Evolutionary conservation across 2,797 vertebrate species (phyloP), one percentile per base, ranked within the genome.

Genomic region (Danio aesculapii): DNA sequence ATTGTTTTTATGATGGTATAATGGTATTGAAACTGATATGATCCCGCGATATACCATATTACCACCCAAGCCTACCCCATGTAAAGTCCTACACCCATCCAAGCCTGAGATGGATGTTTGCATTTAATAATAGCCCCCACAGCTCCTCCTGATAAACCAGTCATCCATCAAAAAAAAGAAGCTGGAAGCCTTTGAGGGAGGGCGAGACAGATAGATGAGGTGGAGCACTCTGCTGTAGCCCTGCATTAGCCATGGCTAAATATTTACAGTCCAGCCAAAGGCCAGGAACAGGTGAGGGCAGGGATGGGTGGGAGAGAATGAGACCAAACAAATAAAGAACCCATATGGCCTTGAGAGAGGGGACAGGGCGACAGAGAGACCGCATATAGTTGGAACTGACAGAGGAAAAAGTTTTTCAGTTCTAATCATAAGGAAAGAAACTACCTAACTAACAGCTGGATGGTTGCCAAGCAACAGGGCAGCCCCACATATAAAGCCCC

Each of bases 181-280:
- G 55, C 81, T 67, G 66, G 30, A 52, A 76, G 59, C 55, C 57
- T 30, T 76, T 78, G 69, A 80, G 77, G 74, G 84, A 84, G 80
- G 75, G 74, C 9, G 66, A 85, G 70, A 64, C 87, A 83, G 78
- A 81, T 88, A 90, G 90, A 91, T 73, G 83, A 81, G 86, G 81
- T 84, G 79, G 90, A 87, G 88, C 87, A 90, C 89, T 91, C 86
- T 85, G 90, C 90, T 89, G 90, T 92, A 91, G 90, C 88, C 89
- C 90, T 90, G 90, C 90, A 92, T 93, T 94, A 94, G 93, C 89
- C 89, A 87, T 82, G 77, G 90, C 91, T 94, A 94, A 94, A 94
- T 93, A 94, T 95, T 95, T 94, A 94, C 93, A 93, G 91, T 93
- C 84, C 85, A 66, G 69, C 39, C 86, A 84, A 84, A 85, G 88